Evolutionary conservation across 2,797 vertebrate species (phyloP).

Genomic region (Ptychobarbus kaznakovi): DNA sequence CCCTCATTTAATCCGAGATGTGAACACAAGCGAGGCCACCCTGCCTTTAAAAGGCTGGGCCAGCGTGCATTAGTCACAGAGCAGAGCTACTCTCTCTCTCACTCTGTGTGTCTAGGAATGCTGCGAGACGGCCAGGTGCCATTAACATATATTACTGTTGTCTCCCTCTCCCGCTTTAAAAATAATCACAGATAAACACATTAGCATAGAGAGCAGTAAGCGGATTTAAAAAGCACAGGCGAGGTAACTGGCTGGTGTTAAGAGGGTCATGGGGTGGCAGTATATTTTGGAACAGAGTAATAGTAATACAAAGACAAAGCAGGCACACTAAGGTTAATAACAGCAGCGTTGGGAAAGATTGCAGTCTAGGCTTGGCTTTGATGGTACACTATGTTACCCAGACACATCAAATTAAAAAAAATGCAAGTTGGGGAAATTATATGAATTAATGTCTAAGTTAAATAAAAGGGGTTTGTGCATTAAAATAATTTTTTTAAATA

Average conservation of each 20-base stretch:
- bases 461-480: background rate
- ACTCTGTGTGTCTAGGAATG: background rate
- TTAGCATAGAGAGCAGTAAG: constrained; percentile 25
- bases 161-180: constrained; percentile 17
- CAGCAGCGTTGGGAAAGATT: background rate
- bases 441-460: background rate
- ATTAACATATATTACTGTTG: constrained; percentile 34
- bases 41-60: constrained; percentile 27
- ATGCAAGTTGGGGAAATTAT: too few species aligned
- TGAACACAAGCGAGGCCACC: constrained; percentile 34
- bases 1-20: constrained; percentile 1
- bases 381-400: background rate
- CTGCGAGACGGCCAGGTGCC: constrained; percentile 22
- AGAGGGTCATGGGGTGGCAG: constrained; percentile 9
- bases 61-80: constrained; percentile 11
- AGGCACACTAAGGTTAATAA: background rate
- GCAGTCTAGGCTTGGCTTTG: background rate
- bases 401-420: background rate
- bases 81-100: background rate
- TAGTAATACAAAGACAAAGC: background rate
- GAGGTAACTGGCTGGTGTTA: constrained; percentile 10
- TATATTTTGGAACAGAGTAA: constrained; percentile 9
- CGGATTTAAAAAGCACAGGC: constrained; percentile 29
- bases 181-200: constrained; percentile 28
- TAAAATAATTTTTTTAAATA: background rate